Evolutionary conservation across 2,888 invertebrate species (phyloP), one percentile per base, ranked within the genome.

Genomic region (Herminia tarsipennalis): DNA sequence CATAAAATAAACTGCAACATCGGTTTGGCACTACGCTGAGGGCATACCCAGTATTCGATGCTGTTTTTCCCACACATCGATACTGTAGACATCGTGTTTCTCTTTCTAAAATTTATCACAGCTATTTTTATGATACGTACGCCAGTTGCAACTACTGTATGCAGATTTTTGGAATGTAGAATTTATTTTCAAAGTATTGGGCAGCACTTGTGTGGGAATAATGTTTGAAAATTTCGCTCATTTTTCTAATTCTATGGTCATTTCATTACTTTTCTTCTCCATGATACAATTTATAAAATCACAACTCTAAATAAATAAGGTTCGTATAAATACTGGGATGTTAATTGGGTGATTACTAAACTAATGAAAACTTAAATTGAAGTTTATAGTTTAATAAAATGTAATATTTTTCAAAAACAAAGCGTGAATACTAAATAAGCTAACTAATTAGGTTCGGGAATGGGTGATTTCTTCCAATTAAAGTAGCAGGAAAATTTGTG

Each of bases 11-110:
- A 66, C 57, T 65, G 66, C 63, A 66, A 70, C 70, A 69, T 56
- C 57, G 65, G 62, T 70, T 74, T 78, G 78, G 81, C 81, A 79
- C 66, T 74, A 74, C 78, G 78, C 81, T 78, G 76, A 74, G 73
- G 69, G 45, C 30, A 41, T 39, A 47, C 47, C 37, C 29, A 41
- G 59, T 57, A 68, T 56, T 52, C 42, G 49, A 56, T 56, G 38
- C 48, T 51, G 49, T 66, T 73, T 71, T 66, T 13, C 12, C 5
- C 60, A 32, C 41, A 38, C 34, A 21, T 54, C 47, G 21, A 51
- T 43, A 39, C 36, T 30, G 28, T 45, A 47, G 44, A 52, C 33
- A 47, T 52, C 24, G 17, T 39, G 38, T 49, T 50, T 52, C 42
- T 38, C 14, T 6, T 34, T 5, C 22, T 8, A 28, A 41, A 39